Percentiles rank a stretch among this genome's conserved stretches.
phyloP scores from a whole-genome alignment of 2,797 vertebrate genomes.

The Garrulus glandarius region DNA sequence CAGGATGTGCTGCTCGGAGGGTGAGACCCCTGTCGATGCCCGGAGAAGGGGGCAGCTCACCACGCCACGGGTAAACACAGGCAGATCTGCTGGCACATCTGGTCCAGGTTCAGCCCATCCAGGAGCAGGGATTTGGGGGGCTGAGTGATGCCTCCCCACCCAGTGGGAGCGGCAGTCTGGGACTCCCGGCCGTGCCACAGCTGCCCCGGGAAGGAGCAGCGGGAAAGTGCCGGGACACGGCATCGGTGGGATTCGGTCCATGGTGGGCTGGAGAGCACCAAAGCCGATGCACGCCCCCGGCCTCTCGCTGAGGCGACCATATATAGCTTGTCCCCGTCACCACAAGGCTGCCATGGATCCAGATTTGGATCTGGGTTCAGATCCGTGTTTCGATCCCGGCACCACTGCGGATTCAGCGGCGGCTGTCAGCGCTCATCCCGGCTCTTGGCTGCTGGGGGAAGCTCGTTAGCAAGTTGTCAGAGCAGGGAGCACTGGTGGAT shows the following conservation, averaged over 20 bases:
- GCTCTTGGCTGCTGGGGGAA: neutral
- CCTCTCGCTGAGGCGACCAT: rapidly evolving
- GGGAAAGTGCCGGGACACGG: rapidly evolving
- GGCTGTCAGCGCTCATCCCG: neutral
- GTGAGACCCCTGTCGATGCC: too few relatives aligned
- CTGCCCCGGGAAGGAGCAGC: neutral
- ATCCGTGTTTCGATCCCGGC: neutral
- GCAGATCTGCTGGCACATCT: neutral
- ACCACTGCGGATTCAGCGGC: neutral
- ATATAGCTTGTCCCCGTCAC: neutral
- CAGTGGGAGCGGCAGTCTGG: rapidly evolving
- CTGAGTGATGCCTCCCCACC: neutral
- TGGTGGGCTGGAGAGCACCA: rapidly evolving
- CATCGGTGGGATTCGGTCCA: rapidly evolving
- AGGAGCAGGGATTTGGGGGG: neutral
- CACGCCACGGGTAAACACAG: rapidly evolving
- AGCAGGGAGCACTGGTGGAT: neutral
- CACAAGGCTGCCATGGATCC: neutral
- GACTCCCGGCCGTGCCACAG: neutral
- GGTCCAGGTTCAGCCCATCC: neutral
- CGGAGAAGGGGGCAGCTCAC: neutral
- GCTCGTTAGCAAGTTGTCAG: neutral
- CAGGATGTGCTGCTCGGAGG: neutral
- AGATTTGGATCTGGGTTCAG: neutral
- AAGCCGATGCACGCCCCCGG: rapidly evolving